These are phyloP conservation scores for Gephyroberyx darwinii DNA, from an alignment of 2,797 vertebrate genomes.

Conservation along the genomic window DNA sequence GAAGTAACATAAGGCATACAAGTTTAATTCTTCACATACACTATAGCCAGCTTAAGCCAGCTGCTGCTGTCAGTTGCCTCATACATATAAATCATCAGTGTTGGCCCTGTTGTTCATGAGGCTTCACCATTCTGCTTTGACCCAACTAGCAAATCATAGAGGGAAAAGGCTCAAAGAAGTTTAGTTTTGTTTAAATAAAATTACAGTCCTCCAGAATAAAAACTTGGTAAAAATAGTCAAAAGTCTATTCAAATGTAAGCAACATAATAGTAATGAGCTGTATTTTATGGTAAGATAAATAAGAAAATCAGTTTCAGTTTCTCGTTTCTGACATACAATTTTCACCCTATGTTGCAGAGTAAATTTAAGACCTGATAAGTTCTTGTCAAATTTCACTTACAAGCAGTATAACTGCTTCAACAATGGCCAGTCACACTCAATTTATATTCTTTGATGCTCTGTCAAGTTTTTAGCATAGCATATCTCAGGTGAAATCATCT, in stretches of 20 bases:
- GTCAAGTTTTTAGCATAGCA: no score
- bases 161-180: slow-evolving; percentile 58
- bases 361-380: no score
- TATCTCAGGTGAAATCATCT: no score
- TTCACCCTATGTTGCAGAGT: not conserved
- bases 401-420: no score
- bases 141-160: slow-evolving; percentile 55
- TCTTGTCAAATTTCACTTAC: no score
- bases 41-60: slow-evolving; percentile 57
- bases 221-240: slow-evolving; percentile 46
- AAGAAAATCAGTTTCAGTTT: no score
- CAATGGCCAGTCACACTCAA: no score
- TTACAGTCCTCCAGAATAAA: slow-evolving; percentile 66
- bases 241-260: slow-evolving; percentile 43
- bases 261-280: slow-evolving; percentile 57
- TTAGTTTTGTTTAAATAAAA: slow-evolving; percentile 73
- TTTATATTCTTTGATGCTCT: no score
- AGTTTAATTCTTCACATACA: slow-evolving; percentile 55
- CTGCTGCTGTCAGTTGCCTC: slow-evolving; percentile 46
- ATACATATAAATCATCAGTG: slow-evolving; percentile 47
- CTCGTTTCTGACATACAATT: not conserved
- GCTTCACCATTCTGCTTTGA: slow-evolving; percentile 30
- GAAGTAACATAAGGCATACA: slow-evolving; percentile 29
- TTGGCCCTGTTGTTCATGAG: slow-evolving; percentile 34
- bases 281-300: slow-evolving; percentile 9